Percentiles rank a stretch among this genome's conserved stretches.
phyloP scores from a whole-genome alignment of 2,797 vertebrate genomes.

The Acridotheres tristis region DNA sequence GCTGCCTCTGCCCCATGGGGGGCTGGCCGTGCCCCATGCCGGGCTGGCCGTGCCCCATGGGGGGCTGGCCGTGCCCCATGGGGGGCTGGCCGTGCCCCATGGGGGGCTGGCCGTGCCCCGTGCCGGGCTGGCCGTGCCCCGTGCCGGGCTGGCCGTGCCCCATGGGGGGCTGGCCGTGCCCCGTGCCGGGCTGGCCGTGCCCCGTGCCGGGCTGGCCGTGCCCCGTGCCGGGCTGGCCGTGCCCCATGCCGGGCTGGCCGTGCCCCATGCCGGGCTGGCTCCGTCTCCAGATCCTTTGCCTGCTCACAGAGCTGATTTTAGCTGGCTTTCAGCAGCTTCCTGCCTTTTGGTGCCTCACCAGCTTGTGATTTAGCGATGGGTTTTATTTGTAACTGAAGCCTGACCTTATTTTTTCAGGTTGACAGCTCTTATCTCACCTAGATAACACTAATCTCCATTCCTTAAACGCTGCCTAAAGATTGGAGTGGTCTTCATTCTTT shows the following conservation, averaged over 20 bases:
- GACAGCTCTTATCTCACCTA: constrained; percentile 1
- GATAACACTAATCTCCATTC: background rate
- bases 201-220: rapidly evolving
- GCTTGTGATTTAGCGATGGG: background rate
- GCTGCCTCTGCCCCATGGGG: too few relatives aligned
- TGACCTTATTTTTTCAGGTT: background rate
- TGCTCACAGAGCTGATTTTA: background rate
- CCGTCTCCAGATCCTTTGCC: background rate
- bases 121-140: too few relatives aligned
- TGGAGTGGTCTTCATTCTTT: background rate
- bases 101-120: rapidly evolving
- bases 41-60: rapidly evolving
- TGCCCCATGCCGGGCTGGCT: rapidly evolving
- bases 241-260: rapidly evolving
- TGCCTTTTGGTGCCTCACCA: background rate
- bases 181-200: too few relatives aligned
- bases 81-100: background rate
- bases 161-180: too few relatives aligned
- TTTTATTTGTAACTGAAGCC: background rate
- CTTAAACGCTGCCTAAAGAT: background rate
- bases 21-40: too few relatives aligned
- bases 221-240: too few relatives aligned
- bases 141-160: too few relatives aligned
- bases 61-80: background rate
- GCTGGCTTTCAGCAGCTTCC: background rate